phyloP scores from a whole-genome alignment of 2,113 vertebrate species.

The Microcebus jonahi region DNA sequence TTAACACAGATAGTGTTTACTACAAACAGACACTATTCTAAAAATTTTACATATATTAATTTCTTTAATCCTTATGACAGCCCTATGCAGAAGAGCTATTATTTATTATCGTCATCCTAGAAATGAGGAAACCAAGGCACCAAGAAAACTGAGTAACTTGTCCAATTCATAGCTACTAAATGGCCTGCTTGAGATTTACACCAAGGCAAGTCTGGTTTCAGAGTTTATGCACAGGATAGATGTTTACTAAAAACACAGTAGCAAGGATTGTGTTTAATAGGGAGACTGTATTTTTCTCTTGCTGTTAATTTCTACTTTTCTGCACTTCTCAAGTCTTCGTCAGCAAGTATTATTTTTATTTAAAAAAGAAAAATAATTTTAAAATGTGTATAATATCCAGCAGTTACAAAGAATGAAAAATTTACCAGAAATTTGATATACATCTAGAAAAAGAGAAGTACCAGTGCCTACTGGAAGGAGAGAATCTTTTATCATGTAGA shows the following conservation, averaged over 20 bases:
- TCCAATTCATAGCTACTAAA: neutral
- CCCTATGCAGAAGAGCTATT: neutral
- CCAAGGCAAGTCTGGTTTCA: neutral
- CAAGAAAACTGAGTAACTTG: neutral
- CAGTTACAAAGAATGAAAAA: neutral
- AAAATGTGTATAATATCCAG: neutral
- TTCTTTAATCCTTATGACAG: neutral
- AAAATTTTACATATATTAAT: neutral
- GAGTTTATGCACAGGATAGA: neutral
- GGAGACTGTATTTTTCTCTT: neutral
- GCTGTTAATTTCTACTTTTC: neutral
- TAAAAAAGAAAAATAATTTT: too few species aligned
- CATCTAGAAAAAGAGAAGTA: neutral
- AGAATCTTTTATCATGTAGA: neutral
- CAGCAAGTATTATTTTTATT: neutral
- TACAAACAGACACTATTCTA: neutral
- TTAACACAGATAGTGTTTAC: neutral
- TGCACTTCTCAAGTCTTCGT: neutral
- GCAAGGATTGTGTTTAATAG: neutral
- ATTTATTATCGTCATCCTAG: neutral
- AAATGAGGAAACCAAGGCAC: neutral
- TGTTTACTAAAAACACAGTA: neutral
- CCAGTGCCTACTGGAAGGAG: neutral
- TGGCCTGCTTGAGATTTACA: neutral
- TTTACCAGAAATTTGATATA: neutral